Evolutionary conservation across 2,888 invertebrate genomes (phyloP).

Genomic region (Tipula unca): DNA sequence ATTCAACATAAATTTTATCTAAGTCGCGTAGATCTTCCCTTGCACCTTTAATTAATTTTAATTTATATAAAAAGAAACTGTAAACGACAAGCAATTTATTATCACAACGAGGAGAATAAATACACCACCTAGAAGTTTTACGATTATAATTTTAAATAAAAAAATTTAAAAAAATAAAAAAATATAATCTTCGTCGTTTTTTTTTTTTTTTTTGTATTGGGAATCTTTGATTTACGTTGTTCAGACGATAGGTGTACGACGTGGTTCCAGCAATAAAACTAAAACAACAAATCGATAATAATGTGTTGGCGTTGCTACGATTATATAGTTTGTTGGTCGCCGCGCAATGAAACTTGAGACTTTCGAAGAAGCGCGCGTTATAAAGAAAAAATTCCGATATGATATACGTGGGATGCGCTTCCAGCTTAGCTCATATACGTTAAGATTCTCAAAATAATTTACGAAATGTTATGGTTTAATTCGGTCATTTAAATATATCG

Average conservation of each 20-base stretch:
- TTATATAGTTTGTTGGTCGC: neutral
- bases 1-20: neutral
- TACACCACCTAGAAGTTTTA: slow-evolving; percentile 14
- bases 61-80: neutral
- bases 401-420: neutral
- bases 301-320: neutral
- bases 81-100: slow-evolving; percentile 14
- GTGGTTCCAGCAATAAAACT: neutral
- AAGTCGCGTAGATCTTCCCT: neutral
- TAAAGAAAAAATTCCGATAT: neutral
- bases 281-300: neutral
- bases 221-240: neutral
- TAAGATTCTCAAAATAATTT: too few relatives aligned
- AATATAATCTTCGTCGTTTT: neutral
- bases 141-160: neutral
- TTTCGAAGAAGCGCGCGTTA: neutral
- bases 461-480: too few relatives aligned
- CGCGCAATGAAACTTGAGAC: neutral
- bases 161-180: too few relatives aligned
- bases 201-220: neutral
- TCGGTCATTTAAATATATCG: too few relatives aligned
- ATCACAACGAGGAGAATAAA: neutral
- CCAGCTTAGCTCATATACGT: neutral
- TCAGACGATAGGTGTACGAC: slow-evolving; percentile 14
- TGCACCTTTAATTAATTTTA: slow-evolving; percentile 14